A percentile compares a stretch with the other conserved stretches of the same genome.
These are phyloP conservation scores for Nothoprocta pentlandii DNA, from an alignment of 2,113 vertebrate genomes.

Conservation along the genomic window DNA sequence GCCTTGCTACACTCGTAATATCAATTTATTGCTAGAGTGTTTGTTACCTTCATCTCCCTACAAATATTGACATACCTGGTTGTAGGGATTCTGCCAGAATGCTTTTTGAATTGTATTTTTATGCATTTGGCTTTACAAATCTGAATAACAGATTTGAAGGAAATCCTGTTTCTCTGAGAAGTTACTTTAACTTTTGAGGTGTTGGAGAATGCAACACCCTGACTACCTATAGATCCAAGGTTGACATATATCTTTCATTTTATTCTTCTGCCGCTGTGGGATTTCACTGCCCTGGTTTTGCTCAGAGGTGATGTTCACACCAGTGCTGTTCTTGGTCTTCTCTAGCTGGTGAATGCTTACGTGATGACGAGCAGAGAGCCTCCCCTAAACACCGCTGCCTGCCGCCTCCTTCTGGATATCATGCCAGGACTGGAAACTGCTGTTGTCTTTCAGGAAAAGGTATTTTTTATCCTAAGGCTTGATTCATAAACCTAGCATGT, in stretches of 20 bases:
- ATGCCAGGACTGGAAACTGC: constrained; percentile 98
- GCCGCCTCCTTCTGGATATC: constrained; percentile 95
- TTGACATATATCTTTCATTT: not conserved
- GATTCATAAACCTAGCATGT: not conserved
- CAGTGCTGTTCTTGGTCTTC: constrained; percentile 32
- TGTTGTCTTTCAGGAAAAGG: constrained; percentile 98
- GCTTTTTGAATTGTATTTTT: not conserved
- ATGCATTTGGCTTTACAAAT: not conserved
- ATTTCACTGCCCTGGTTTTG: constrained; percentile 42
- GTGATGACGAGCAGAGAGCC: constrained; percentile 98
- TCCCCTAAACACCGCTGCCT: constrained; percentile 92
- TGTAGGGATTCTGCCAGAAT: not conserved
- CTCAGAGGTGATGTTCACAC: constrained; percentile 37
- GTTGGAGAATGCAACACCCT: not conserved
- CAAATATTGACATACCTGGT: not conserved
- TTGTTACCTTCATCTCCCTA: not conserved
- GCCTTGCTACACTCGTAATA: not conserved
- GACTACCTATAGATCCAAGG: not conserved
- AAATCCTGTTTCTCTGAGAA: not conserved
- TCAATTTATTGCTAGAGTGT: not conserved
- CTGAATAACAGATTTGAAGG: not conserved
- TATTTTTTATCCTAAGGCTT: constrained; percentile 55
- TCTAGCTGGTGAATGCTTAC: constrained; percentile 95
- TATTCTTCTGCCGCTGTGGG: not conserved
- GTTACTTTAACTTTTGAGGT: not conserved